phyloP scores from a whole-genome alignment of 2,797 vertebrate species.

The Sardinella longiceps region DNA sequence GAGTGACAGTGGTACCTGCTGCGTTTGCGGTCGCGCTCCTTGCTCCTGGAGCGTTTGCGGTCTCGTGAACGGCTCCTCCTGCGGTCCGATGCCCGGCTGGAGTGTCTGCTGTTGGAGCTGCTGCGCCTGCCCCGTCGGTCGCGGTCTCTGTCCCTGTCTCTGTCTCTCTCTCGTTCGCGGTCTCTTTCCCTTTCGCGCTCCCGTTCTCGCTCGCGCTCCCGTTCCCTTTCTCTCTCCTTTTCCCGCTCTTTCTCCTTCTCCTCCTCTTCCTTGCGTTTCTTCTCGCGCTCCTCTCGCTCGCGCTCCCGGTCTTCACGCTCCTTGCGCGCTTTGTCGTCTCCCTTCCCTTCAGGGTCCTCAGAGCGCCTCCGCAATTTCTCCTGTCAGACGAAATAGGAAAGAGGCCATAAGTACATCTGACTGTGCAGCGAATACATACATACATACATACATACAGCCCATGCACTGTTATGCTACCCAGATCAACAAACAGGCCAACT shows the following conservation, averaged over 20 bases:
- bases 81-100: constrained; percentile 90
- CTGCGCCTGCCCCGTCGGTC: constrained; percentile 84
- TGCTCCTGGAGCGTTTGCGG: constrained; percentile 91
- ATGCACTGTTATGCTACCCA: too few relatives aligned
- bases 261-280: constrained; percentile 78
- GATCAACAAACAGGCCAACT: too few relatives aligned
- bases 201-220: constrained; percentile 80
- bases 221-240: constrained; percentile 83
- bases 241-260: constrained; percentile 85
- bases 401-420: background rate
- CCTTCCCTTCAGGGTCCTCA: constrained; percentile 87
- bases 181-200: constrained; percentile 83
- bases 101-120: constrained; percentile 91
- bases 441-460: too few relatives aligned
- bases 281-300: constrained; percentile 74
- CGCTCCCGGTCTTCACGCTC: constrained; percentile 82
- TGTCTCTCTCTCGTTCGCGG: constrained; percentile 80
- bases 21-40: constrained; percentile 85
- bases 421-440: too few relatives aligned
- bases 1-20: constrained; percentile 80
- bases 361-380: constrained; percentile 80
- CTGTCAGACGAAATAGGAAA: constrained; percentile 52
- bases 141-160: constrained; percentile 77
- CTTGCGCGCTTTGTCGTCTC: constrained; percentile 85
- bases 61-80: constrained; percentile 91